phyloP scores from a whole-genome alignment of 2,113 vertebrate genomes.

The Mastomys coucha region DNA sequence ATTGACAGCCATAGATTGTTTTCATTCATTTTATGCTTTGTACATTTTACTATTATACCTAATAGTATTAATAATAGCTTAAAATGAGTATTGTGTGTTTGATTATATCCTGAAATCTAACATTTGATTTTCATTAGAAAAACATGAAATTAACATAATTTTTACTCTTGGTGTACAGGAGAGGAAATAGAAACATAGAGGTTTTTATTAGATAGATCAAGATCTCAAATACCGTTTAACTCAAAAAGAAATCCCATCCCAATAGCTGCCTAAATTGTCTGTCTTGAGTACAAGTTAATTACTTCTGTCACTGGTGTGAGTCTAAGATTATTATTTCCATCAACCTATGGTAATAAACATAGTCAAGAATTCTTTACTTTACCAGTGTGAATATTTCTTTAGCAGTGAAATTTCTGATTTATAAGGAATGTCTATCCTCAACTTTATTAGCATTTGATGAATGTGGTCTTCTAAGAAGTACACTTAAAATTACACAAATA shows the following conservation, averaged over 20 bases:
- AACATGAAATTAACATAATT: background rate
- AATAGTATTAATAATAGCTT: background rate
- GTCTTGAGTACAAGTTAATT: background rate
- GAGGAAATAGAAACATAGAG: background rate
- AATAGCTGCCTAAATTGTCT: background rate
- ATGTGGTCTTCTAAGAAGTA: background rate
- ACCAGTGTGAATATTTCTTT: background rate
- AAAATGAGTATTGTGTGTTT: background rate
- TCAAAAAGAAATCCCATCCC: background rate
- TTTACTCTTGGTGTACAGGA: background rate
- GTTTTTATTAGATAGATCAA: background rate
- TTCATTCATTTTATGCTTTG: background rate
- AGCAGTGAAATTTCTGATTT: background rate
- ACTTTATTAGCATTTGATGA: background rate
- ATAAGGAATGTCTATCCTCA: background rate
- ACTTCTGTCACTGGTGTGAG: background rate
- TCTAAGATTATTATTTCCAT: background rate
- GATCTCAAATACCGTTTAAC: background rate
- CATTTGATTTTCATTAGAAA: background rate
- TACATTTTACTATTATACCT: background rate
- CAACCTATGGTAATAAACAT: background rate
- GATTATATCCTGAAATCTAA: background rate
- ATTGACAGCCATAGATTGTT: background rate
- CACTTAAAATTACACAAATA: background rate
- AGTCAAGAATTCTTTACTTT: background rate